Evolutionary conservation across 2,113 vertebrate genomes (phyloP), one percentile per base, ranked within the genome.

Genomic region (Strix uralensis): DNA sequence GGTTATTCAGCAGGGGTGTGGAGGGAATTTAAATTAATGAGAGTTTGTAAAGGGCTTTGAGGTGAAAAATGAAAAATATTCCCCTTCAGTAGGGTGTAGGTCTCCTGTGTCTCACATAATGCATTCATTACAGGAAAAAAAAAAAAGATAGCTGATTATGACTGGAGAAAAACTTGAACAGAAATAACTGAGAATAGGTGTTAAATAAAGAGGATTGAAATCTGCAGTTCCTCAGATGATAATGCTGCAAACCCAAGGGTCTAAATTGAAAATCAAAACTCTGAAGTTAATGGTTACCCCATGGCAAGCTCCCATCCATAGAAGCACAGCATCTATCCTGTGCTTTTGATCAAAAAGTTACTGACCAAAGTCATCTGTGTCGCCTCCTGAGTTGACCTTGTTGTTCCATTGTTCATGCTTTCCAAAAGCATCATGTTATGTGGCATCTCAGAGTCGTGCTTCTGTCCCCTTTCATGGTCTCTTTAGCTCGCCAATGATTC

Each of bases 31-130:
- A 86, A 89, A 96, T 92, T 91, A 93, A 95, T 81, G 75, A 94
- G 46, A 73, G n/a, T 73, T 80, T 88, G 42, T 74, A 80, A 90
- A 94, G 67, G 46, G 55, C 74, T 88, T 54, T 90, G 93, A 93
- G 90, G 85, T 92, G 81, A 96, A 96, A 96, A 95, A 94, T 88
- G 25, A 94, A 94, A 93, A 92, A 88, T 78, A 92, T 51, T 86
- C 66, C 51, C 25, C 25, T 82, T 94, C 57, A 66, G 54, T 80
- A 75, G 81, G 44, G 58, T 72, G 34, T 69, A 72, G 70, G 54
- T 91, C 88, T 94, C 78, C 77, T 18, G 40, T 75, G 58, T 87
- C 71, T 96, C 52, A 82, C 27, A 25, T 75, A 75, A 66, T 40
- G 34, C 57, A 75, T 93, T 94, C 16, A 46, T 52, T 85, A 65